phyloP scores from a whole-genome alignment of 2,888 invertebrate species.

The Ypsolopha sequella region DNA sequence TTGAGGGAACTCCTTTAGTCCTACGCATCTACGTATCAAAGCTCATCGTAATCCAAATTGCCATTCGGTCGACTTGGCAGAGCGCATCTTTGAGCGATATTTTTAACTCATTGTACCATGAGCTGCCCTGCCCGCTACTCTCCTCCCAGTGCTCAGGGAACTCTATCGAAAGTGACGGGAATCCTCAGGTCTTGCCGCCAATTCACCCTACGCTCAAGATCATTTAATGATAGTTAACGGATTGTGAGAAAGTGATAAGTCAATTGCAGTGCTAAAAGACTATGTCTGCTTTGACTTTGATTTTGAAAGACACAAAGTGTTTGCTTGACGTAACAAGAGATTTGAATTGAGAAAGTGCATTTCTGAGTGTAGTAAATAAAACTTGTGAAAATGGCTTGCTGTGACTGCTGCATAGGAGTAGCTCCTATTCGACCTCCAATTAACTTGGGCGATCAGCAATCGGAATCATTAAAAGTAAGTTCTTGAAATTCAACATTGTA shows the following conservation, averaged over 20 bases:
- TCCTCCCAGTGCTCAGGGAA: constrained; percentile 45
- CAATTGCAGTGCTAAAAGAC: constrained; percentile 9
- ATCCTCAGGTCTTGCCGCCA: constrained; percentile 8
- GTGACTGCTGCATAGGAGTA: constrained; percentile 75
- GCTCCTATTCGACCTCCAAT: constrained; percentile 83
- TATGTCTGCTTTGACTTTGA: constrained; percentile 12
- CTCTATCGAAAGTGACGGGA: constrained; percentile 58
- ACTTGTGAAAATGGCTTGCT: constrained; percentile 68
- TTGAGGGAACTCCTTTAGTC: not conserved
- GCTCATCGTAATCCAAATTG: constrained; percentile 50
- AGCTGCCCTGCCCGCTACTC: constrained; percentile 56
- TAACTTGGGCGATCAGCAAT: constrained; percentile 75
- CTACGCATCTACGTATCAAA: constrained; percentile 33
- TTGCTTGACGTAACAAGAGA: constrained; percentile 11
- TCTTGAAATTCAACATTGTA: not conserved
- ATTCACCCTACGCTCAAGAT: not conserved
- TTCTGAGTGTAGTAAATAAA: constrained; percentile 31
- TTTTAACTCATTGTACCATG: constrained; percentile 68
- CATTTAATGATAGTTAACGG: constrained; percentile 9
- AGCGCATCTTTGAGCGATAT: constrained; percentile 67
- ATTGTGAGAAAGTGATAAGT: constrained; percentile 2
- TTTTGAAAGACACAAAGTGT: constrained; percentile 19
- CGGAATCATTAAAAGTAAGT: constrained; percentile 84
- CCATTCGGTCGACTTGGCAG: constrained; percentile 56
- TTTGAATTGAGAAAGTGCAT: constrained; percentile 25